A percentile compares a stretch with the other conserved stretches of the same genome.
Conservation (phyloP, 2,888 invertebrate genomes). For the Drosophila quinaria region DNA sequence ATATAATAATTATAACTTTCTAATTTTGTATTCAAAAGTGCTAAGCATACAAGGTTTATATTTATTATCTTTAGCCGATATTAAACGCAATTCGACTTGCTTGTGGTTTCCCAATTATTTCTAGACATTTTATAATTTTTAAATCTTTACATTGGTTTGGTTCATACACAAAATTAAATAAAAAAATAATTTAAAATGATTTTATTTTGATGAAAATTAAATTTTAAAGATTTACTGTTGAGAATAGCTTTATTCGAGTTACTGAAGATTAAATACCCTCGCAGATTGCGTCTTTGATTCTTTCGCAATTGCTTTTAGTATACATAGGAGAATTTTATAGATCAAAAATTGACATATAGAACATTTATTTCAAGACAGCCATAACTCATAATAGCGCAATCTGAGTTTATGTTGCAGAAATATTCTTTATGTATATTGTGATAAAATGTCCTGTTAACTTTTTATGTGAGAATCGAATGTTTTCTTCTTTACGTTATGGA, state of each 20-base stretch:
- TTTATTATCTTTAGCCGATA: neutral
- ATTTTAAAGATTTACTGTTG: neutral
- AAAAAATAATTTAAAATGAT: neutral
- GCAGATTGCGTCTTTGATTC: neutral
- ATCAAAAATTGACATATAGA: no score
- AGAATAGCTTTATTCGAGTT: neutral
- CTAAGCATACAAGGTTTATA: neutral
- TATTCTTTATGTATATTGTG: no score
- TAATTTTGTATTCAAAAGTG: neutral
- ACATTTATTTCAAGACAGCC: no score
- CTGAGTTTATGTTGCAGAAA: no score
- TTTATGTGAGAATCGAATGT: no score
- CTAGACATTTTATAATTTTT: neutral
- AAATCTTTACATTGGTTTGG: neutral
- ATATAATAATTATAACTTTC: neutral
- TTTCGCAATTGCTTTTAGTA: neutral
- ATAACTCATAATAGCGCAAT: no score
- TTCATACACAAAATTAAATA: neutral
- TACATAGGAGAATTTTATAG: neutral
- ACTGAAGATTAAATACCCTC: neutral
- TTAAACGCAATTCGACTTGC: neutral
- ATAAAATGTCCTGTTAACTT: no score
- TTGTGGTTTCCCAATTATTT: neutral
- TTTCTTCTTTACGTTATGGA: no score
- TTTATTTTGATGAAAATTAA: neutral